A percentile compares a stretch with the other conserved stretches of the same genome.
Evolutionary conservation across 2,888 invertebrate genomes (phyloP).

Genomic region (Cheilosia scutellata): DNA sequence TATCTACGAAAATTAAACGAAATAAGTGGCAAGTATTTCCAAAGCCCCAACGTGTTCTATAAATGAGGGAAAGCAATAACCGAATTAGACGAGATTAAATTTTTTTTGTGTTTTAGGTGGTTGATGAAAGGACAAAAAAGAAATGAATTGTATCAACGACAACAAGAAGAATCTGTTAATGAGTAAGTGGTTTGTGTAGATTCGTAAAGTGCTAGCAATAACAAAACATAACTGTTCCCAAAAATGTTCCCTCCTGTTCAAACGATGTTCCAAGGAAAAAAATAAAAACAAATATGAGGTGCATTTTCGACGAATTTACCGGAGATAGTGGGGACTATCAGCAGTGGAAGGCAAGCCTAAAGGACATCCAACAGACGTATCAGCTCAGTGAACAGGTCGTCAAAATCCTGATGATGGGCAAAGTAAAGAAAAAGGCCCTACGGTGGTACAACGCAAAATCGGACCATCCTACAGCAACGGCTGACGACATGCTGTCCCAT

Average conservation of each 20-base stretch:
- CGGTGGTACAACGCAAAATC: conserved; percentile 5
- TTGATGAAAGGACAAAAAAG: background rate
- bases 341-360: conserved; percentile 13
- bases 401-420: conserved; percentile 5
- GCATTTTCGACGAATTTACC: conserved; percentile 10
- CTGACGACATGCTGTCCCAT: background rate
- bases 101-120: background rate
- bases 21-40: too few relatives aligned
- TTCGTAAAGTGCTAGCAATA: too few relatives aligned
- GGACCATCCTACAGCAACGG: conserved; percentile 6
- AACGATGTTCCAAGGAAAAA: too few relatives aligned
- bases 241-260: too few relatives aligned
- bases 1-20: too few relatives aligned
- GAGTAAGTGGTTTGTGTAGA: too few relatives aligned
- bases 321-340: conserved; percentile 14
- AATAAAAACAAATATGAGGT: too few relatives aligned
- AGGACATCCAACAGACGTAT: background rate
- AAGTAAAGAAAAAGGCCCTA: conserved; percentile 15
- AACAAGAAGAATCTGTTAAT: conserved; percentile 1
- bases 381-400: conserved; percentile 1
- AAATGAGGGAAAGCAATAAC: too few relatives aligned
- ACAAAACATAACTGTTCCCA: too few relatives aligned
- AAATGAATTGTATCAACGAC: conserved; percentile 1
- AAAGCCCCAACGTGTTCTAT: too few relatives aligned
- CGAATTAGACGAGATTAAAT: too few relatives aligned